phyloP scores from a whole-genome alignment of 2,113 vertebrate species.

The Falco punctatus region DNA sequence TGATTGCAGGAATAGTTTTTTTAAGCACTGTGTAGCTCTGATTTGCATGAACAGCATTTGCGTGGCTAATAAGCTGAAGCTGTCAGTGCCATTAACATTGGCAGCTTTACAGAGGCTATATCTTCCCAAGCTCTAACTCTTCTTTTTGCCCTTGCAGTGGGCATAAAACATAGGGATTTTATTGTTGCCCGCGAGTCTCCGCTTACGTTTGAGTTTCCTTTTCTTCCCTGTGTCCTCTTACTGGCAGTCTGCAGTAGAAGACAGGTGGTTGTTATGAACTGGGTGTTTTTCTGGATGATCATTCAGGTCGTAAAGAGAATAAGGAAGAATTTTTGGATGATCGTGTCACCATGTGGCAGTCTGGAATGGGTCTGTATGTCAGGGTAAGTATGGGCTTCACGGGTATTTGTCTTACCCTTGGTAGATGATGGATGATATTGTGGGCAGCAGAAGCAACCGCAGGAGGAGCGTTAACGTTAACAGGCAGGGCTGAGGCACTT shows the following conservation, averaged over 20 bases:
- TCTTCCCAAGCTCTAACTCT: slow-evolving; percentile 4
- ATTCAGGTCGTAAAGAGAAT: background rate
- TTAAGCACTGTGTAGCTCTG: background rate
- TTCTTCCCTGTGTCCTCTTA: background rate
- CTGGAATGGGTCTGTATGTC: background rate
- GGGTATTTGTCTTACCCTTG: background rate
- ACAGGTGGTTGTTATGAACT: background rate
- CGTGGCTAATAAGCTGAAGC: background rate
- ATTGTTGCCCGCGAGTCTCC: background rate
- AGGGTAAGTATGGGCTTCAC: background rate
- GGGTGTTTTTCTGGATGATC: background rate
- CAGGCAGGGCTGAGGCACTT: background rate
- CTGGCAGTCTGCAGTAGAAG: background rate
- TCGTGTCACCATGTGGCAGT: background rate
- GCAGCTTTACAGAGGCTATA: background rate
- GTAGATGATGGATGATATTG: background rate
- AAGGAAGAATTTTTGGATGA: background rate
- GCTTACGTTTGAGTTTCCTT: background rate
- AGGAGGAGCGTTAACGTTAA: background rate
- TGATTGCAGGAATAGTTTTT: background rate
- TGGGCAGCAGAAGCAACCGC: background rate
- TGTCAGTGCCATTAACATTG: background rate
- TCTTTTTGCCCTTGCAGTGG: background rate
- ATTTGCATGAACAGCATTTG: background rate
- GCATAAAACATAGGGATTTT: background rate